Percentiles rank a stretch among this genome's conserved stretches.
Evolutionary conservation across 2,797 vertebrate species (phyloP).

Genomic region (Garrulus glandarius): DNA sequence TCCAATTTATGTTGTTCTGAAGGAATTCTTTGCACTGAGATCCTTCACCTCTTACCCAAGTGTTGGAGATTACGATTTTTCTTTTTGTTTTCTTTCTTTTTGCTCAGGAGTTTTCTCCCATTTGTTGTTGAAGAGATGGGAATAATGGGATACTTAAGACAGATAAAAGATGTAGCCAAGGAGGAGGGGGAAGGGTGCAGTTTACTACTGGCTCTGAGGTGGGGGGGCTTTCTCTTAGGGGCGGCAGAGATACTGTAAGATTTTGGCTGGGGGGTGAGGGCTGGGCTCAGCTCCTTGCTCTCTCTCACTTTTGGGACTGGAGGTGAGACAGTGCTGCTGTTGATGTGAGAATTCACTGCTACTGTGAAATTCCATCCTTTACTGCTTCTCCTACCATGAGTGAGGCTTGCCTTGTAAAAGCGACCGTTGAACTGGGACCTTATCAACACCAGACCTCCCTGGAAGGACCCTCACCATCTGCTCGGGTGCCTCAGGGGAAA

Average conservation of each 20-base stretch:
- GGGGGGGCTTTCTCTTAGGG: background rate
- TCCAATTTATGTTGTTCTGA: background rate
- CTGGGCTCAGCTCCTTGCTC: background rate
- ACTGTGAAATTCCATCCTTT: background rate
- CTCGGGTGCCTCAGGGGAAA: rapidly evolving
- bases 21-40: background rate
- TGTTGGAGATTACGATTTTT: background rate
- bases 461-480: background rate
- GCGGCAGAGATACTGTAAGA: rapidly evolving
- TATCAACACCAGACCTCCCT: rapidly evolving
- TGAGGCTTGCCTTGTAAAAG: background rate
- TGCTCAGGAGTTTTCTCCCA: background rate
- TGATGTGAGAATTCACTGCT: background rate
- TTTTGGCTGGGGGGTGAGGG: background rate
- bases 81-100: background rate
- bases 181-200: background rate
- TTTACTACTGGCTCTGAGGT: background rate
- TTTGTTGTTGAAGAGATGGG: background rate
- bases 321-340: background rate
- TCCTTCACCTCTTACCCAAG: background rate
- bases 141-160: background rate
- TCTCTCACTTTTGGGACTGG: rapidly evolving
- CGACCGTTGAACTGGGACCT: background rate
- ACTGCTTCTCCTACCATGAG: background rate
- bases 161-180: background rate